Evolutionary conservation across 2,113 vertebrate species (phyloP), one percentile per base, ranked within the genome.

Genomic region (Tenebrosternarchus preto): DNA sequence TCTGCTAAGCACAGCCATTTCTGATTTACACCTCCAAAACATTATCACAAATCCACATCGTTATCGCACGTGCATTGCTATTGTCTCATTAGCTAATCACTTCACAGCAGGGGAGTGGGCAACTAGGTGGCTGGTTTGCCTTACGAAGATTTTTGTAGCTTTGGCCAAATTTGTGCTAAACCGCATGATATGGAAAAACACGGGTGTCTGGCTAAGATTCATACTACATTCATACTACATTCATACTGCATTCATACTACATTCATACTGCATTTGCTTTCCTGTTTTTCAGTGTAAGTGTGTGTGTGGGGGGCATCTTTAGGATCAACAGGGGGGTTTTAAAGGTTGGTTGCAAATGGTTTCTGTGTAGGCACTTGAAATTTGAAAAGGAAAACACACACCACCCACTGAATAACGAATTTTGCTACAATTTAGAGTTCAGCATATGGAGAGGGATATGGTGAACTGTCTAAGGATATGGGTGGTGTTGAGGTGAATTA

Each of bases 121-220:
- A n/a, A n/a, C n/a, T n/a, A n/a, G n/a, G n/a, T n/a, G n/a, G n/a
- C n/a, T n/a, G n/a, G n/a, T n/a, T n/a, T n/a, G n/a, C n/a, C n/a
- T n/a, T n/a, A n/a, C n/a, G n/a, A n/a, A n/a, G n/a, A n/a, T n/a
- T n/a, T n/a, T n/a, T n/a, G n/a, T n/a, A n/a, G n/a, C n/a, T n/a
- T n/a, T n/a, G n/a, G n/a, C n/a, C n/a, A n/a, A n/a, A n/a, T n/a
- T n/a, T n/a, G n/a, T n/a, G 80, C 86, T 84, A 85, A 88, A 92
- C 88, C 88, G n/a, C 91, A 85, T 85, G 80, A 86, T 88, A 90
- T 86, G 85, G 88, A 92, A 88, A 83, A 82, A 79, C 85, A 77
- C 84, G 88, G 84, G 90, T 68, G 16, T n/a, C n/a, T 91, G 85
- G 85, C 82, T 85, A 83, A 88, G 88, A 83, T 84, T 88, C 85